Base-by-base conservation (phyloP, 2,113 vertebrate genomes). In the Clarias macrocephalus region DNA sequence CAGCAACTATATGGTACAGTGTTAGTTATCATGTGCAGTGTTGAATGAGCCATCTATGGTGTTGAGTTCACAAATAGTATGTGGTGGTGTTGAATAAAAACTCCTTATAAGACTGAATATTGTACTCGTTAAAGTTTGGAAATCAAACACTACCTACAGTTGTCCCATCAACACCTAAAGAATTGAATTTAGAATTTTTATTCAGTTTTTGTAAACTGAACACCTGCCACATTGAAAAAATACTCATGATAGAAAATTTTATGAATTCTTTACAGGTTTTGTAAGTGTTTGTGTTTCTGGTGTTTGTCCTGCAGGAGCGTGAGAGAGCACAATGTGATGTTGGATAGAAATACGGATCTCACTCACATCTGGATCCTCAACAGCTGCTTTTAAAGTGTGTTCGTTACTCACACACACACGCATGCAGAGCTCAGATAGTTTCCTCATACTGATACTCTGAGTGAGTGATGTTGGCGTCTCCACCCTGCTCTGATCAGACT, bases 401-500 rank as follows among this genome's bases (percentile, higher is more conserved):
- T 59, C 10, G 33, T 80, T 7, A 21, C 10, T 21, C 2, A 59
- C 15, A 59, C n/a, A 30, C 6, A 28, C n/a, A 30, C n/a, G 54
- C 12, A 56, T 25, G 54, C 23, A 18, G 15, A 68, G 28, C 65
- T 30, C 12, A 2, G 68, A 72, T 33, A 65, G 23, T 0, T 66
- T 48, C 0, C 0, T 15, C 54, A 73, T 15, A 23, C 28, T 2
- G 37, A n/a, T 68, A 9, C 68, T 6, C 12, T 3, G 25, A 66
- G 59, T 8, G 88, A 90, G 90, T 86, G 88, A 48, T 92, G 89
- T 88, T 66, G 83, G 77, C 33, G 1, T 80, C 18, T 85, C 84
- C 73, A 83, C 86, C 80, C 88, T 90, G 77, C 87, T 88, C 60
- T 87, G 85, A 70, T 86, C 82, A 81, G 86, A 30, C 84, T 88